phyloP scores from a whole-genome alignment of 37 sponge, comb jelly and placozoan genomes.

The Amphimedon queenslandica region DNA sequence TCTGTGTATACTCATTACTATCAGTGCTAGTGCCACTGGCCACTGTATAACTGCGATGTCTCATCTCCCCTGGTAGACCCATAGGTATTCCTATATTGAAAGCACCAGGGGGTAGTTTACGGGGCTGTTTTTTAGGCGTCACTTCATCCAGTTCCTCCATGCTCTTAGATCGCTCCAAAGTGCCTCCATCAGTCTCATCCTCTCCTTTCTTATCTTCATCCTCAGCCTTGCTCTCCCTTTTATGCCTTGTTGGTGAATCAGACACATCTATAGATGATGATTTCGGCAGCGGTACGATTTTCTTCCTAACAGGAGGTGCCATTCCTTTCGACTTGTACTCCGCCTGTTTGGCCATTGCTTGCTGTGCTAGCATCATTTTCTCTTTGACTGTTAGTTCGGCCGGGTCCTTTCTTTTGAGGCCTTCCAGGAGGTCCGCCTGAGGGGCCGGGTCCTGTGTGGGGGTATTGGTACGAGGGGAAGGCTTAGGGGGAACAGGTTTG shows the following conservation, averaged over 20 bases:
- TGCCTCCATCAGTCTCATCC: background rate
- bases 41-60: background rate
- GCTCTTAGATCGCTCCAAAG: background rate
- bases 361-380: constrained; percentile 49
- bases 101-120: constrained; percentile 48
- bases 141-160: background rate
- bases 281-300: background rate
- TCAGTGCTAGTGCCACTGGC: background rate
- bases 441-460: background rate
- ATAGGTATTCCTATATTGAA: constrained; percentile 5
- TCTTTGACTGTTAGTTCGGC: constrained; percentile 35
- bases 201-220: background rate
- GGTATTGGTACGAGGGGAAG: background rate
- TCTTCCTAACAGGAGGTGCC: constrained; percentile 18
- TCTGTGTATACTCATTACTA: background rate
- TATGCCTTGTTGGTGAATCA: background rate
- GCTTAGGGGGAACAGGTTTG: constrained; percentile 19
- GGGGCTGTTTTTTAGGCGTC: background rate
- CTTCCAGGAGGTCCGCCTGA: background rate
- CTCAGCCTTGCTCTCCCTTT: background rate
- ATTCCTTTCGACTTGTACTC: background rate
- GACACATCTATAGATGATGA: background rate
- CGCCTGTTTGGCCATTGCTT: constrained; percentile 6
- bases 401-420: constrained; percentile 25
- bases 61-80: background rate